Evolutionary conservation across 2,888 invertebrate genomes (phyloP), one percentile per base, ranked within the genome.

Genomic region (Chaetoderma sp.): DNA sequence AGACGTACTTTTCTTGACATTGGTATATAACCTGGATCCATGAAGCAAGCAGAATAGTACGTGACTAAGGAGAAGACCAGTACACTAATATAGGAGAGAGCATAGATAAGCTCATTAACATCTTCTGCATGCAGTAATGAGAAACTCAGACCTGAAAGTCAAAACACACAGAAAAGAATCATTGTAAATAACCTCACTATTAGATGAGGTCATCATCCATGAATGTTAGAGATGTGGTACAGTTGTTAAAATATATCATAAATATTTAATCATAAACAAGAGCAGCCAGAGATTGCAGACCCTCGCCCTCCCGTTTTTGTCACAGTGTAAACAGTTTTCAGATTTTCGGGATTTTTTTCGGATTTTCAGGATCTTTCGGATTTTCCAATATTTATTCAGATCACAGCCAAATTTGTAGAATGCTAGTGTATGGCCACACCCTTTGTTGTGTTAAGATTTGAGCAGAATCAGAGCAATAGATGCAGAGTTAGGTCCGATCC

Each of bases 21-120:
- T 21, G 60, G 67, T 18, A 83, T 73, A 70, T 77, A 84, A 4
- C 84, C 83, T 3, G 84, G 84, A 67, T 83, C 78, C 13, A 75
- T 78, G 23, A 81, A 71, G 66, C 82, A 81, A 6, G 82, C 76
- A 6, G 70, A 59, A 60, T 75, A 82, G 63, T 83, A 84, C 55
- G 81, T 73, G 45, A 73, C 49, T 4, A 83, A 70, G 0, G 83
- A 79, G 13, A 74, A 59, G 10, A 71, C 32, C 52, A 82, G 60
- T 39, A 83, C 61, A 5, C 64, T 56, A 0, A 77, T 30, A 60
- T 79, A 84, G 16, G 68, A 49, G 3, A 74, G 62, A 25, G 77
- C 82, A 71, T 79, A 77, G 10, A 76, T 49, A 10, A 78, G 72
- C 44, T 78, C 70, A n/a, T n/a, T n/a, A n/a, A n/a, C n/a, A n/a